Evolutionary conservation across 2,797 vertebrate species (phyloP).

Genomic region (Erpetoichthys calabaricus): DNA sequence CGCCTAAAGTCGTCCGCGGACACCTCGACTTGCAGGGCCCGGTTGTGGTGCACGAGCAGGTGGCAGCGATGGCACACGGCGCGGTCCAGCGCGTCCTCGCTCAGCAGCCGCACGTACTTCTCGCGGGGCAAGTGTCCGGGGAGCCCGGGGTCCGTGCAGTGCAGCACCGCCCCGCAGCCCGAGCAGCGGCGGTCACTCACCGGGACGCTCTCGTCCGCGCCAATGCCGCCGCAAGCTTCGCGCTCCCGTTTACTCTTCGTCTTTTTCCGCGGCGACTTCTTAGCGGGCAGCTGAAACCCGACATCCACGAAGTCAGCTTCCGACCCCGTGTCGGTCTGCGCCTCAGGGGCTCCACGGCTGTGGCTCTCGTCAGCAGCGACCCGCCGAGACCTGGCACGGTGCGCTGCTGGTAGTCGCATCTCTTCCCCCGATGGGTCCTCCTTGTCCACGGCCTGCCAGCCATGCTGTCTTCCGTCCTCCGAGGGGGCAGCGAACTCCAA

Average conservation of each 20-base stretch:
- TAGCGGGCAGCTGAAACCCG: constrained; percentile 27
- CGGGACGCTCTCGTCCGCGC: constrained; percentile 34
- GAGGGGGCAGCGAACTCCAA: constrained; percentile 26
- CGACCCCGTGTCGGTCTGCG: constrained; percentile 7
- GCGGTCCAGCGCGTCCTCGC: constrained; percentile 23
- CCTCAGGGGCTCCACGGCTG: constrained; percentile 1
- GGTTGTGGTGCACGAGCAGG: constrained; percentile 55
- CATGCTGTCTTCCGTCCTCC: not conserved
- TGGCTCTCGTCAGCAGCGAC: not conserved
- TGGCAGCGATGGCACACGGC: constrained; percentile 72
- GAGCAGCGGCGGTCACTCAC: constrained; percentile 49
- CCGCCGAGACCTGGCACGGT: not conserved
- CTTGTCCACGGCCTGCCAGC: constrained; percentile 2
- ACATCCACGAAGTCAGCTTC: constrained; percentile 40
- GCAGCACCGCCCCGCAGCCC: constrained; percentile 72
- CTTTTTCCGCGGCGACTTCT: constrained; percentile 17
- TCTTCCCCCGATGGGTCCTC: constrained; percentile 1
- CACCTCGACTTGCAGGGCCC: constrained; percentile 47
- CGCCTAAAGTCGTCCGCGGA: constrained; percentile 45
- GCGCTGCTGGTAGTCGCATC: not conserved
- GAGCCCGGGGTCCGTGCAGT: constrained; percentile 40
- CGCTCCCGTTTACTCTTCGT: constrained; percentile 22
- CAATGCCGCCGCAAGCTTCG: constrained; percentile 29
- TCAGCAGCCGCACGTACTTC: constrained; percentile 44
- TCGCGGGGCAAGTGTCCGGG: constrained; percentile 70